Evolutionary conservation across 2,113 vertebrate species (phyloP).

Genomic region (Epinephelus lanceolatus): DNA sequence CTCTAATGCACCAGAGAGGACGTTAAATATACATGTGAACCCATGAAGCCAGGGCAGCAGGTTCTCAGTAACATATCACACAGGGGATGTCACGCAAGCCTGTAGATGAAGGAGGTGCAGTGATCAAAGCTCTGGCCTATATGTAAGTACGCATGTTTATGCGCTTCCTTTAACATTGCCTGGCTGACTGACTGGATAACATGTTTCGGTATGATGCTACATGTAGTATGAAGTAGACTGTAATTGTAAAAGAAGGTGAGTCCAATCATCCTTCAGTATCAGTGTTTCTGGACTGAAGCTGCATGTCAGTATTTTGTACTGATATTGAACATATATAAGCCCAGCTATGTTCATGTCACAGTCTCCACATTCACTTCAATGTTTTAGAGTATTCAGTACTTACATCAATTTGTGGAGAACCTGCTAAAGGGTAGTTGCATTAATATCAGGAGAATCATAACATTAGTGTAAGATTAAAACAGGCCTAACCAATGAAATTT

Average conservation of each 20-base stretch:
- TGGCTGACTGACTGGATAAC: neutral
- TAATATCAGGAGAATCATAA: neutral
- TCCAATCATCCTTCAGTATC: neutral
- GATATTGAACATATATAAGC: neutral
- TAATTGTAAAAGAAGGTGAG: neutral
- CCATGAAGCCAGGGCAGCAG: constrained; percentile 52
- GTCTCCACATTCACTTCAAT: neutral
- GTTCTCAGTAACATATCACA: constrained; percentile 57
- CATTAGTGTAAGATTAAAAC: neutral
- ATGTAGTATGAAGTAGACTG: constrained; percentile 16
- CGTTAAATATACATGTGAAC: constrained; percentile 76
- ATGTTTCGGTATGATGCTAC: neutral
- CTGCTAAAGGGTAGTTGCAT: neutral
- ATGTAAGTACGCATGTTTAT: constrained; percentile 25
- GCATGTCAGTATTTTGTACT: neutral
- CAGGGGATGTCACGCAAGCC: constrained; percentile 55
- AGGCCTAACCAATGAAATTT: neutral
- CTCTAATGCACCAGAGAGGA: constrained; percentile 68
- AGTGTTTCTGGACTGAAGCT: neutral
- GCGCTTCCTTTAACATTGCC: constrained; percentile 16
- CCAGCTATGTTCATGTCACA: neutral
- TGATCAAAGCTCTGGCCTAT: constrained; percentile 46
- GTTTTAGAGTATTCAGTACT: neutral
- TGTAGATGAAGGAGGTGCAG: constrained; percentile 25
- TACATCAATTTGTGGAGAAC: neutral